A percentile compares a stretch with the other conserved stretches of the same genome.
Evolutionary conservation across 1,140 invertebrate genomes (phyloP).

Genomic region (Drosophila suzukii): DNA sequence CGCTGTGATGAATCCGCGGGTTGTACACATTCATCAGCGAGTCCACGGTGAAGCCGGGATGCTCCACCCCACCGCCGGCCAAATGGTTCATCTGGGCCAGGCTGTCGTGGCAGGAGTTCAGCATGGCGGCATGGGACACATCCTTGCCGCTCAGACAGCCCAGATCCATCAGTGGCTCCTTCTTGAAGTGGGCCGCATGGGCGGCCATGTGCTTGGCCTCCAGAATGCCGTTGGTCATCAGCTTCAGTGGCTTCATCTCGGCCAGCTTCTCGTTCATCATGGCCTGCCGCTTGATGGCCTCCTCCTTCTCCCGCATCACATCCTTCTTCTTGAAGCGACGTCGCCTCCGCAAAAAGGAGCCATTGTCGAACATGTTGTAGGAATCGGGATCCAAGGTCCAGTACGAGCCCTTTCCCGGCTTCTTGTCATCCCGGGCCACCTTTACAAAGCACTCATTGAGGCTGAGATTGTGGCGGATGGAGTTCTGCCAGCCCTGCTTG

Average conservation of each 20-base stretch:
- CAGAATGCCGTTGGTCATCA: slow-evolving; percentile 82
- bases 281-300: slow-evolving; percentile 91
- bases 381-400: slow-evolving; percentile 98
- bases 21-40: slow-evolving; percentile 84
- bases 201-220: slow-evolving; percentile 82
- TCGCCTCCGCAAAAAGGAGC: slow-evolving; percentile 95
- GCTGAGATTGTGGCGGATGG: slow-evolving; percentile 97
- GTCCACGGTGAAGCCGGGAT: slow-evolving; percentile 83
- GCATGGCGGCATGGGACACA: slow-evolving; percentile 74
- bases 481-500: slow-evolving; percentile 98
- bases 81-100: slow-evolving; percentile 84
- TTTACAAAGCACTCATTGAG: slow-evolving; percentile 99
- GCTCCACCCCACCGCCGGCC: slow-evolving; percentile 73
- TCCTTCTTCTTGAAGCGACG: slow-evolving; percentile 99
- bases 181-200: slow-evolving; percentile 77
- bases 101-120: slow-evolving; percentile 84
- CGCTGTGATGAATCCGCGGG: slow-evolving; percentile 82
- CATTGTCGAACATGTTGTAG: slow-evolving; percentile 99
- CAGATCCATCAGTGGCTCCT: slow-evolving; percentile 79
- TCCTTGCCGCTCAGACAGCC: slow-evolving; percentile 80
- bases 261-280: slow-evolving; percentile 84
- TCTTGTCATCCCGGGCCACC: slow-evolving; percentile 95
- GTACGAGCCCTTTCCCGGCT: slow-evolving; percentile 98
- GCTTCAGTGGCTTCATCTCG: slow-evolving; percentile 83
- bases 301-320: slow-evolving; percentile 94